phyloP scores from a whole-genome alignment of 2,113 vertebrate genomes.

The Zeus faber region DNA sequence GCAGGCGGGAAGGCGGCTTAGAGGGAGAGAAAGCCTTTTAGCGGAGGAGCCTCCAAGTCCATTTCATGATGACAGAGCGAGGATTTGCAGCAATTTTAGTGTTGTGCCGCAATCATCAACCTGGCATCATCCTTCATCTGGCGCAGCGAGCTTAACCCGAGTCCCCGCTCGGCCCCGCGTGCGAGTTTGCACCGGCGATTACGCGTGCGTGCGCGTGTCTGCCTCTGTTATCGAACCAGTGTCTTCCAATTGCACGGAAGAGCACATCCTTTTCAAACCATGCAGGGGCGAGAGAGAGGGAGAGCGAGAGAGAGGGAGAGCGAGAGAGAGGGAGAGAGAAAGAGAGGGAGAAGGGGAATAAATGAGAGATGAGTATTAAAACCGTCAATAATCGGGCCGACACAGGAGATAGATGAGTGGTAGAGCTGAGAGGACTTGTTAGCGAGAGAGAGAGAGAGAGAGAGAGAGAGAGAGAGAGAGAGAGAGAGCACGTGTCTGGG shows the following conservation, averaged over 20 bases:
- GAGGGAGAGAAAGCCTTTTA: slow-evolving; percentile 47
- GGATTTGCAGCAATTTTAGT: slow-evolving; percentile 53
- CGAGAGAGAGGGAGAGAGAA: slow-evolving; percentile 12
- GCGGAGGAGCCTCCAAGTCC: slow-evolving; percentile 39
- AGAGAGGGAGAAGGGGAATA: slow-evolving; percentile 18
- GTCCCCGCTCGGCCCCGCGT: neutral
- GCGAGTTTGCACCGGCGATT: neutral
- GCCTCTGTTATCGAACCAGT: slow-evolving; percentile 28
- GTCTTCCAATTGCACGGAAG: slow-evolving; percentile 15
- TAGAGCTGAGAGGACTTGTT: slow-evolving; percentile 18
- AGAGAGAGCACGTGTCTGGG: neutral
- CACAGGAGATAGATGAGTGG: slow-evolving; percentile 17
- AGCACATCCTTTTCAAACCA: slow-evolving; percentile 25
- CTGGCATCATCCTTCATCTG: slow-evolving; percentile 25
- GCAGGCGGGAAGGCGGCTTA: slow-evolving; percentile 29
- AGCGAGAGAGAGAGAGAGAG: neutral
- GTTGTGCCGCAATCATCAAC: slow-evolving; percentile 41
- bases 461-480: neutral
- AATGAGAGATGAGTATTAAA: slow-evolving; percentile 41
- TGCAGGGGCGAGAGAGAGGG: slow-evolving; percentile 13
- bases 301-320: slow-evolving; percentile 28
- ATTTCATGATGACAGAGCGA: slow-evolving; percentile 51
- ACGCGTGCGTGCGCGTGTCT: neutral
- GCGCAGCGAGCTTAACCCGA: slow-evolving; percentile 35
- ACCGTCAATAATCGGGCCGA: slow-evolving; percentile 28